Evolutionary conservation across 2,797 vertebrate genomes (phyloP), one percentile per base, ranked within the genome.

Genomic region (Cottoperca gobio): DNA sequence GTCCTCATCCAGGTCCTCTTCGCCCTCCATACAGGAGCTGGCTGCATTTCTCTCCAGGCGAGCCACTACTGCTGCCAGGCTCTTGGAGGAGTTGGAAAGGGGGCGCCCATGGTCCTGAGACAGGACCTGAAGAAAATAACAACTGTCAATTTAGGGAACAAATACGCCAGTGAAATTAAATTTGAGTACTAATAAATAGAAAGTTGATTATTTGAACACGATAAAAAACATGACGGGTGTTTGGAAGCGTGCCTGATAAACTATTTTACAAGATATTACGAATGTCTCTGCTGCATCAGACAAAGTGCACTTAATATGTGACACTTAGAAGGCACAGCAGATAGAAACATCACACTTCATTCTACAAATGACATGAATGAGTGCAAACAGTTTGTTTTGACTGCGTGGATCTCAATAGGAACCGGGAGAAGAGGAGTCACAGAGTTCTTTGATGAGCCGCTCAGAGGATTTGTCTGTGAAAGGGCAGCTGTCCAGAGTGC

Each of bases 21-120:
- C 92, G 28, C 97, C 97, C 92, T 97, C 97, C 80, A 92, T 69
- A 92, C 93, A 96, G 49, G 95, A 93, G 90, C 93, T 96, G 86
- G 96, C 94, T 83, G 96, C 94, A 85, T 98, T 97, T 94, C 96
- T 92, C 94, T 99, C 98, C 80, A 99, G 93, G 37, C 97, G 97
- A 80, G 98, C 98, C 88, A 99, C 98, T 89, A 99, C 98, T 6
- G 97, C 97, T 76, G 98, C 98, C 74, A 99, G 96, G 93, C 98
- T 99, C 94, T 98, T 99, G 19, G 95, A 95, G 62, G 95, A 95
- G 91, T 94, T 95, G 45, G 94, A 93, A 67, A 91, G 87, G 28
- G 94, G 86, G 24, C 94, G 91, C 40, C 92, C 92, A 16, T 93
- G 93, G 70, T 96, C 94, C 49, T 94, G 95, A 59, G 90, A 90